Base-by-base conservation (phyloP, 2,888 invertebrate species). In the Salticus scenicus region DNA sequence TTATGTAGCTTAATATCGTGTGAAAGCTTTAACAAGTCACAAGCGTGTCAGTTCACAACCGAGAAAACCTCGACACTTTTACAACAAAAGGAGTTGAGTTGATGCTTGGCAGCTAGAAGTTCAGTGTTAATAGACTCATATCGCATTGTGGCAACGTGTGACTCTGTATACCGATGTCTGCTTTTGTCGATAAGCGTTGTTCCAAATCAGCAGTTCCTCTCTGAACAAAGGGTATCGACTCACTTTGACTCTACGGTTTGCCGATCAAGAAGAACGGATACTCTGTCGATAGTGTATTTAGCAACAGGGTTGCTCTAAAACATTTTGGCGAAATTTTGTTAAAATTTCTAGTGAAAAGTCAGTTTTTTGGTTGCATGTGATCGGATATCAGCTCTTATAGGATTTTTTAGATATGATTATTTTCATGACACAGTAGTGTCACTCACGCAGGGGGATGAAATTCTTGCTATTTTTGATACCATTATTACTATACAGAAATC, bases 271-370 rank as follows among this genome's bases (percentile, higher is more conserved):
- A 57, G 57, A 57, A 57, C 57, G 57, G 24, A 57, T 57, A 57
- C 57, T 57, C 57, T 57, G 57, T 24, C 57, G 12, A 57, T 57
- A 57, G 57, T 57, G 57, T 57, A 57, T 57, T 57, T 57, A 57
- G 57, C 57, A 2, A 24, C 24, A 57, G 57, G 57, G 57, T 57
- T 57, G 57, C 12, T 24, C 17, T 57, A 4, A 17, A 57, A 24
- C 4, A n/a, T 1, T 2, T 57, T 57, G 57, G 57, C 57, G 57
- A 57, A 17, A 14, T 47, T 47, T 5, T 47, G 17, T 47, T 37
- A 7, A 37, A 10, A 37, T 37, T 37, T 37, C 37, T 7, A 37
- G 7, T 7, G 37, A 37, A 37, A n/a, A n/a, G n/a, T n/a, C n/a
- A n/a, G n/a, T n/a, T n/a, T n/a, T n/a, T n/a, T n/a, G n/a, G n/a